A percentile compares a stretch with the other conserved stretches of the same genome.
phyloP scores from a whole-genome alignment of 2,113 vertebrate species.

The Meleagris gallopavo region DNA sequence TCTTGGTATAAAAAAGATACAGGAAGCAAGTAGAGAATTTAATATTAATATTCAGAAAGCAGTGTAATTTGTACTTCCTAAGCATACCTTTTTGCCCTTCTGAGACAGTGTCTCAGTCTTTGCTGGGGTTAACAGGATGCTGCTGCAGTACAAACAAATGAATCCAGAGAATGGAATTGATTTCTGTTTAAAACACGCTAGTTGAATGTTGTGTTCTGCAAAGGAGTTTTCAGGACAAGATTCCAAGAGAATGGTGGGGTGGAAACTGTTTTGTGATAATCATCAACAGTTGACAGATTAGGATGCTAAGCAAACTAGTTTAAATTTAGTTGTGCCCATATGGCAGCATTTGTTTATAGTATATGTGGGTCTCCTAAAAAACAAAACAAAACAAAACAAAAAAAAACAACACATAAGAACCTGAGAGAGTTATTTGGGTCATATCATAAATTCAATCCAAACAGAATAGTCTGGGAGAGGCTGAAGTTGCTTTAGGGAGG shows the following conservation, averaged over 20 bases:
- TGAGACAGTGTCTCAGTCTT: background rate
- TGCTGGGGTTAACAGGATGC: background rate
- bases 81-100: background rate
- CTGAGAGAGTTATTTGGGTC: background rate
- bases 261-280: background rate
- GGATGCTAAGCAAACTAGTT: background rate
- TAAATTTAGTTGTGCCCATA: slow-evolving; percentile 10
- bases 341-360: background rate
- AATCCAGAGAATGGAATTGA: background rate
- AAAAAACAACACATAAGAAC: background rate
- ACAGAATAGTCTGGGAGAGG: background rate
- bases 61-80: background rate
- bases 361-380: background rate
- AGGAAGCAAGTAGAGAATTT: background rate
- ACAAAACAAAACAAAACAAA: background rate
- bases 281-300: background rate
- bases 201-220: background rate
- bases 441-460: background rate
- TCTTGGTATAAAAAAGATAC: background rate
- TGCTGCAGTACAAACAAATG: background rate
- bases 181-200: background rate
- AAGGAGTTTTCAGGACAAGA: background rate
- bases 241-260: background rate
- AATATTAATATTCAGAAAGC: background rate
- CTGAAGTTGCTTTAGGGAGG: background rate